Evolutionary conservation across 2,888 invertebrate species (phyloP), one percentile per base, ranked within the genome.

Genomic region (Lacanobia oleracea): DNA sequence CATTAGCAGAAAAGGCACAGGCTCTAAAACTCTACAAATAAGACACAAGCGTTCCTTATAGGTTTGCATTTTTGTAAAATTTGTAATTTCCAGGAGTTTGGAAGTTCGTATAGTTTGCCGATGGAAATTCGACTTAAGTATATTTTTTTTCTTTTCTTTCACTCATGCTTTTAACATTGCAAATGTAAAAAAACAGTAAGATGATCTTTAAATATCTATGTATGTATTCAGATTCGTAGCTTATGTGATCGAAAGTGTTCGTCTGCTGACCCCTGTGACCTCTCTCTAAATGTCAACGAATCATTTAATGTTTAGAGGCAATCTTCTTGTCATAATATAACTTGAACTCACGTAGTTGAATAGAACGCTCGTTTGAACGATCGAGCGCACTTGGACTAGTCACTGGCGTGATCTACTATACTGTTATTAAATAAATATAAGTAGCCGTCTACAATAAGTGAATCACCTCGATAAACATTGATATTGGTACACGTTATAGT

Each of bases 201-300:
- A 53, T 50, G 43, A 14, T 27, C 12, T 27, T 63, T 2, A 57
- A 45, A 40, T 40, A 40, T 40, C 2, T 21, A 27, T 21, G 8
- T 48, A 14, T 62, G 1, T 51, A 51, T 68, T 59, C 6, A 48
- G 18, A 48, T 75, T 59, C 21, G 62, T 12, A 10, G 27, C 27
- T 56, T 54, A 37, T 66, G 53, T 51, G 59, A 53, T 67, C 51
- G 75, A 74, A 66, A 74, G 53, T 64, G 73, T 54, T 60, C 40
- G 40, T 65, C 60, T 50, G 75, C 51, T 68, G 75, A 62, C 77
- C 64, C n/a, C 21, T 9, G 37, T 51, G 76, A 75, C 68, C 76
- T 65, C 64, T 14, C 54, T 45, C 23, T 27, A 76, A 76, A 76
- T 70, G 70, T 65, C 75, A 76, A 61, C 33, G 64, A 45, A 70